These are phyloP conservation scores for Melikaiella ostensackeni DNA, from an alignment of 2,888 invertebrate genomes.

Conservation along the genomic window DNA sequence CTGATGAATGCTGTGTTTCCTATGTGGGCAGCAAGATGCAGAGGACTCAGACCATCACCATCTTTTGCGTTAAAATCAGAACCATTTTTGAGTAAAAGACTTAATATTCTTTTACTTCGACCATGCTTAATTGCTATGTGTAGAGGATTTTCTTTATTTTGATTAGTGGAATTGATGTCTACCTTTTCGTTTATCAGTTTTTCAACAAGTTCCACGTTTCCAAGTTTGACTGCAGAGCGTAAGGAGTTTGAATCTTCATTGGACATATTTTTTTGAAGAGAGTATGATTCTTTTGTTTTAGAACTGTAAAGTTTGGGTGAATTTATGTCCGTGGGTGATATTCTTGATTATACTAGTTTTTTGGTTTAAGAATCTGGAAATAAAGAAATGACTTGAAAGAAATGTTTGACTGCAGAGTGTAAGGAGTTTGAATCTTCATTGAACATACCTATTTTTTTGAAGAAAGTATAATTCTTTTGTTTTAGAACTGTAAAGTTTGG, in stretches of 20 bases:
- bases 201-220: not conserved
- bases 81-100: not conserved
- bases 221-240: not conserved
- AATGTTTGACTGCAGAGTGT: not conserved
- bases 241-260: not conserved
- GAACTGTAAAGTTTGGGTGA: no score
- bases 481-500: not conserved
- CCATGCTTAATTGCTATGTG: conserved; percentile 8
- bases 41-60: not conserved
- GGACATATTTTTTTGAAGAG: not conserved
- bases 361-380: no score
- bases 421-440: not conserved
- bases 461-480: not conserved
- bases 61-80: not conserved
- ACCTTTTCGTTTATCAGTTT: not conserved
- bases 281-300: not conserved
- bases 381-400: no score
- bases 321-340: no score
- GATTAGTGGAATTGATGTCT: not conserved
- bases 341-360: no score
- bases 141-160: not conserved
- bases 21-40: not conserved
- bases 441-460: no score
- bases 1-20: not conserved
- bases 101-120: not conserved